phyloP scores from a whole-genome alignment of 2,888 invertebrate species.

The Clostera curtula region DNA sequence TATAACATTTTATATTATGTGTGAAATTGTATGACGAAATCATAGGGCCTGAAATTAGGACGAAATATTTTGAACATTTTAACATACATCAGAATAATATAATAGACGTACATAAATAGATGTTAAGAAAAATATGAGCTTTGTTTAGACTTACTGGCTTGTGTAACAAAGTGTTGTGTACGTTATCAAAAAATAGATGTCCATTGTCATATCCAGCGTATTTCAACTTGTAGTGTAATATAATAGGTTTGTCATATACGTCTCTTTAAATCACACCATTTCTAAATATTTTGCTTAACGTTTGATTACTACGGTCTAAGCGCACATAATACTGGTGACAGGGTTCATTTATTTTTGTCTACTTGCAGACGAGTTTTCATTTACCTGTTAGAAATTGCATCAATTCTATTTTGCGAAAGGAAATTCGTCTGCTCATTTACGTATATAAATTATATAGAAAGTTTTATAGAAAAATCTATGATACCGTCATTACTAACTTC shows the following conservation, averaged over 20 bases:
- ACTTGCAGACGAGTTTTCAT: constrained; percentile 48
- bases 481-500: constrained; percentile 23
- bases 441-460: constrained; percentile 36
- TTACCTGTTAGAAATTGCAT: constrained; percentile 34
- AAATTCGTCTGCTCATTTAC: constrained; percentile 49
- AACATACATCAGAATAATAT: constrained; percentile 24
- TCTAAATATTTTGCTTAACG: constrained; percentile 20
- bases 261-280: constrained; percentile 15
- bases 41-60: constrained; percentile 7
- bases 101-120: constrained; percentile 54
- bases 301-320: constrained; percentile 43
- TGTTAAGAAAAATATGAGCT: constrained; percentile 73
- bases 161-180: constrained; percentile 61
- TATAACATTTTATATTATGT: constrained; percentile 6
- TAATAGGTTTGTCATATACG: constrained; percentile 14
- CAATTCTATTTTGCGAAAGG: constrained; percentile 45
- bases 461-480: constrained; percentile 35
- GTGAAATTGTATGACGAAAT: constrained; percentile 5
- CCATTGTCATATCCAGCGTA: constrained; percentile 31
- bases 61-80: constrained; percentile 15
- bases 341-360: constrained; percentile 68
- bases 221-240: constrained; percentile 16
- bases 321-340: constrained; percentile 69
- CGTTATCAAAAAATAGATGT: constrained; percentile 42
- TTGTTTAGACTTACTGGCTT: constrained; percentile 71